Conservation (phyloP, 2,888 invertebrate genomes). For the Muscina levida region DNA sequence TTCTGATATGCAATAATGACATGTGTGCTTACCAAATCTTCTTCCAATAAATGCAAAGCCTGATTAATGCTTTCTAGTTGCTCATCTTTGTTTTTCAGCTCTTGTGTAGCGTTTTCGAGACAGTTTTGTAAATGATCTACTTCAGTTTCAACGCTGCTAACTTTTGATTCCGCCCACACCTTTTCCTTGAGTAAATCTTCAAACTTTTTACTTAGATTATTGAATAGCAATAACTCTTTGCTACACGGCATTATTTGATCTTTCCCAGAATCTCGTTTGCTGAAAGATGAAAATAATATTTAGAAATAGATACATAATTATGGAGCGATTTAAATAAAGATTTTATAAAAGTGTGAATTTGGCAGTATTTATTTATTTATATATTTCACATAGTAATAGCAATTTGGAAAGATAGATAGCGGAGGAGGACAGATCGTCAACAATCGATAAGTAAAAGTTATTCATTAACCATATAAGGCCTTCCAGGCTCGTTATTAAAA, state of each 20-base stretch:
- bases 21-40: conserved; percentile 82
- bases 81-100: conserved; percentile 81
- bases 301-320: not conserved
- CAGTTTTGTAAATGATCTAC: conserved; percentile 80
- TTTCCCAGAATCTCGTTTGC: conserved; percentile 70
- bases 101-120: conserved; percentile 80
- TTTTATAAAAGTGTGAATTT: too few species aligned
- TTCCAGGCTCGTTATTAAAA: too few species aligned
- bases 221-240: conserved; percentile 78
- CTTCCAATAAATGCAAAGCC: conserved; percentile 82
- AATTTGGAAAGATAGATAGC: too few species aligned
- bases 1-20: not conserved
- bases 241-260: conserved; percentile 70
- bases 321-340: not conserved
- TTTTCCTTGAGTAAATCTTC: conserved; percentile 78
- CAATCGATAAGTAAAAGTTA: too few species aligned
- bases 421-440: too few species aligned
- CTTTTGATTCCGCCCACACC: conserved; percentile 77
- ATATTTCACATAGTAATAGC: too few species aligned
- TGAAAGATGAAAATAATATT: conserved; percentile 9
- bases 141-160: conserved; percentile 79
- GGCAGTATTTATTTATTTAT: too few species aligned
- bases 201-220: conserved; percentile 77
- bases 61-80: conserved; percentile 81
- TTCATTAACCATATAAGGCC: too few species aligned